Evolutionary conservation across 2,888 invertebrate species (phyloP), one percentile per base, ranked within the genome.

Genomic region (Uropetala carovei): DNA sequence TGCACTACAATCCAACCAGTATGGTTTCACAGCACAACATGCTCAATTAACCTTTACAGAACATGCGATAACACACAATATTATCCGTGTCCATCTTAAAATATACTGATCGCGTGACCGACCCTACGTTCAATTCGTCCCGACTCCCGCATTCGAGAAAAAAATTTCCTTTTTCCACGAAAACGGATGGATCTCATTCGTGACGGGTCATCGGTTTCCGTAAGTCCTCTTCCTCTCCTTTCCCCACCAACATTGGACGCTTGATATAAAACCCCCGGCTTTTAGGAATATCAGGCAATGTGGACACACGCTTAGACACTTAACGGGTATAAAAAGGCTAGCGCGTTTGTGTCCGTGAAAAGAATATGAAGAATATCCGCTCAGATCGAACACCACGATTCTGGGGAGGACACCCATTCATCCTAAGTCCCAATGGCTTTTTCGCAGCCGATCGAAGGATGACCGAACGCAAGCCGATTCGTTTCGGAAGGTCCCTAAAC

Each of bases 281-380:
- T 68, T 89, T n/a, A 22, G 60, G 64, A 60, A 89, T 64, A 86
- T 86, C 86, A 57, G 56, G 83, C 14, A 30, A 86, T 86, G 86
- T 30, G 60, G 86, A 86, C 86, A 57, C 83, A 86, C 86, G 86
- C 86, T 86, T 30, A 86, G 60, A 89, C 89, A 56, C 89, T 89
- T 89, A 89, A 64, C 64, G 43, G 5, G 60, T n/a, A 68, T 64
- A 64, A 89, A 89, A 89, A 89, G 64, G 60, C 30, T 18, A 0
- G 86, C 86, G 86, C 27, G 86, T 13, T 85, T 86, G 59, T 59
- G 59, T 86, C 64, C 89, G 13, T 64, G 43, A 89, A 64, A 68
- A 43, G 64, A 64, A 89, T 30, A 60, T 43, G 56, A 13, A 10
- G 43, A 60, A 43, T 64, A 64, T 43, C 89, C 30, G 64, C 60